phyloP scores from a whole-genome alignment of 2,113 vertebrate genomes.

The Chaetorhynchus papuensis region DNA sequence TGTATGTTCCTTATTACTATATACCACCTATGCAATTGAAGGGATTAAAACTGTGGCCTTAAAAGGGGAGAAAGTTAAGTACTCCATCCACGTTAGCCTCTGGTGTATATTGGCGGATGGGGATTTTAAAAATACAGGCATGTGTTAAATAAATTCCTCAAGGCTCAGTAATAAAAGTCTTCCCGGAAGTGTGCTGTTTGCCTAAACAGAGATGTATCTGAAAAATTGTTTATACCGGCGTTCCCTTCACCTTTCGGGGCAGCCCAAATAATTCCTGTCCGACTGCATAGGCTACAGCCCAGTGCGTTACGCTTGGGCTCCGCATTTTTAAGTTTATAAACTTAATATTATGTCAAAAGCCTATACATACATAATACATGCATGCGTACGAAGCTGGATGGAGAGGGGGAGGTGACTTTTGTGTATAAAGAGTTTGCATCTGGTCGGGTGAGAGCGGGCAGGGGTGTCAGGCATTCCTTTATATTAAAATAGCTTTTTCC shows the following conservation, averaged over 20 bases:
- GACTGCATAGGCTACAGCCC: background rate
- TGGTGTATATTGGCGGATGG: background rate
- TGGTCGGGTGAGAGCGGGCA: background rate
- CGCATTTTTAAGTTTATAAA: background rate
- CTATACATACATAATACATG: background rate
- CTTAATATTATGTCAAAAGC: background rate
- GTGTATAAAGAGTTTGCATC: background rate
- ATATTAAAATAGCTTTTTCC: conserved; percentile 47
- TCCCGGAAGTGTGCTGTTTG: background rate
- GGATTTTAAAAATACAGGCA: background rate
- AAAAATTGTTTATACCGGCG: background rate
- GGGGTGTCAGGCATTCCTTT: background rate
- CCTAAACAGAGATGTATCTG: background rate
- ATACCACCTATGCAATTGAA: conserved; percentile 65
- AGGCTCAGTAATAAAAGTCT: background rate
- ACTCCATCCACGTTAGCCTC: background rate
- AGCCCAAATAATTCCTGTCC: background rate
- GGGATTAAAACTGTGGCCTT: conserved; percentile 57
- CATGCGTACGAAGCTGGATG: background rate
- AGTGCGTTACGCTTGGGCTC: background rate
- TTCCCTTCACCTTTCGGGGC: background rate
- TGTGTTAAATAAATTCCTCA: background rate
- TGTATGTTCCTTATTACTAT: conserved; percentile 64
- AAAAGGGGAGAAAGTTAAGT: background rate
- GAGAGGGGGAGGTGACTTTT: background rate